Percentiles rank a stretch among this genome's conserved stretches.
Evolutionary conservation across 2,113 vertebrate species (phyloP).

Genomic region (Emydocephalus ijimae): DNA sequence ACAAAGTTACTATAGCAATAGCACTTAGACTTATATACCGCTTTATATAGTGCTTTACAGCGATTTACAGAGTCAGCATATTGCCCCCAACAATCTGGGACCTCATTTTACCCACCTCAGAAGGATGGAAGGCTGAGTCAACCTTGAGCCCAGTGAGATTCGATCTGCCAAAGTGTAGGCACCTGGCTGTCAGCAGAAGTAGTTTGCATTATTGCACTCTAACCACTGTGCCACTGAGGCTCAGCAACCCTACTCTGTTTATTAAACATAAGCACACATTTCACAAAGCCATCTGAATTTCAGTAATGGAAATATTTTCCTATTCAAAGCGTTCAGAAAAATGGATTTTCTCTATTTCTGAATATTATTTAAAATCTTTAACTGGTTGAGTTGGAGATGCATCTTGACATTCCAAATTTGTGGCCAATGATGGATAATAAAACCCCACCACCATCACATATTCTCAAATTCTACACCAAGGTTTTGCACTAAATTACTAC

Average conservation of each 20-base stretch:
- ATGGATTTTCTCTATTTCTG: neutral
- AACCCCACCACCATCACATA: neutral
- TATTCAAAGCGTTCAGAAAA: neutral
- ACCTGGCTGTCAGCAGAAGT: no score
- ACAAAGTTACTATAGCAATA: neutral
- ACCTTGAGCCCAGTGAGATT: no score
- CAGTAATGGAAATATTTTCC: neutral
- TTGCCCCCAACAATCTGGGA: no score
- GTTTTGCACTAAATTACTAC: neutral
- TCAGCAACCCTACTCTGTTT: neutral
- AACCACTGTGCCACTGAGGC: neutral
- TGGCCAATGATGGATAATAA: neutral
- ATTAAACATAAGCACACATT: neutral
- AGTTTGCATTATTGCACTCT: no score
- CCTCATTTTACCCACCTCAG: no score
- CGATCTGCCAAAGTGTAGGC: no score
- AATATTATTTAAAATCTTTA: neutral
- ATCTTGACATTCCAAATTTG: neutral
- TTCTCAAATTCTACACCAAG: neutral
- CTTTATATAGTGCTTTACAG: no score
- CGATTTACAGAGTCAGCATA: no score
- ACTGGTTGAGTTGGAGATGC: neutral
- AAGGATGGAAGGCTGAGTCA: no score
- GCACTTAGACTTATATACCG: no score
- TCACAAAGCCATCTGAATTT: neutral